Percentiles rank a stretch among this genome's conserved stretches.
Conservation (phyloP, 92 coral and sea anemone genomes). For the Zoanthus sansibaricus region DNA sequence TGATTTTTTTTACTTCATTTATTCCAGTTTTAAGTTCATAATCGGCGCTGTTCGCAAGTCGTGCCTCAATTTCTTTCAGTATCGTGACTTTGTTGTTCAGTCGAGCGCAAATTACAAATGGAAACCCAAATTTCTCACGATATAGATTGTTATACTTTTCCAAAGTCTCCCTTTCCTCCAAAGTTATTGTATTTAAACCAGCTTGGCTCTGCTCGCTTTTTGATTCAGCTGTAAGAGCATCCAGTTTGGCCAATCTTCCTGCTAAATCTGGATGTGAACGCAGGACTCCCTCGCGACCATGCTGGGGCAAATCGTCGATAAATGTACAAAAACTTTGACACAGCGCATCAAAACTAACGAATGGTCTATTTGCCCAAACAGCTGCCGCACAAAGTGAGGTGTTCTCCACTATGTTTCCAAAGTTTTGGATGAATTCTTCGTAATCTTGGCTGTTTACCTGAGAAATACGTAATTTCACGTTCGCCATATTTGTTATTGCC, state of each 20-base stretch:
- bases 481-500: not conserved
- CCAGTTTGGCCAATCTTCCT: conserved; percentile 55
- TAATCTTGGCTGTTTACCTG: conserved; percentile 57
- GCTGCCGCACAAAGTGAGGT: conserved; percentile 76
- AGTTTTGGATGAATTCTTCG: conserved; percentile 62
- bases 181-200: conserved; percentile 62
- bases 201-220: conserved; percentile 78
- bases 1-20: conserved; percentile 78
- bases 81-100: conserved; percentile 72
- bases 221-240: conserved; percentile 75
- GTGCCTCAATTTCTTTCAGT: conserved; percentile 61
- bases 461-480: conserved; percentile 8
- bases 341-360: conserved; percentile 62
- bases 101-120: conserved; percentile 86
- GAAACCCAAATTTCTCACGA: conserved; percentile 80
- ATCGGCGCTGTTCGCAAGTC: conserved; percentile 60
- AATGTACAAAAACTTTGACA: conserved; percentile 60
- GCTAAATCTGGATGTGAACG: conserved; percentile 80
- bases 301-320: conserved; percentile 68
- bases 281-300: conserved; percentile 70
- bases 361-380: conserved; percentile 64
- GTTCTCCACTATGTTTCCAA: conserved; percentile 76
- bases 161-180: conserved; percentile 56
- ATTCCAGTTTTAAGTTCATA: conserved; percentile 73
- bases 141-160: conserved; percentile 62